Evolutionary conservation across 2,888 invertebrate genomes (phyloP), one percentile per base, ranked within the genome.

Genomic region (Hartigia nigra): DNA sequence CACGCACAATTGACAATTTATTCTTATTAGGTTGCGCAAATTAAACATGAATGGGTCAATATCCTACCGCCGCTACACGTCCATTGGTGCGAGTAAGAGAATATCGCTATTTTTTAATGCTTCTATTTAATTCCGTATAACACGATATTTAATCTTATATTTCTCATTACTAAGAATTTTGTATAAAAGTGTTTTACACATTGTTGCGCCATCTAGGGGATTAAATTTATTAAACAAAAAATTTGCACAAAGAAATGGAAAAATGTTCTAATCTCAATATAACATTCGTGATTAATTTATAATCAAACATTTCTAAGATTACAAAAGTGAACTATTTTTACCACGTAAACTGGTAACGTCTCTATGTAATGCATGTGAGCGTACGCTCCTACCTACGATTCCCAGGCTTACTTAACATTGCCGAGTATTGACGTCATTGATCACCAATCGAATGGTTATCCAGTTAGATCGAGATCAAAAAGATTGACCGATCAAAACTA

Each of bases 31-130:
- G 80, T 81, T 79, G 79, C 80, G 80, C 79, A 83, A 82, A 80
- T 78, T 31, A 69, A 78, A 79, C 76, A 79, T 83, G 83, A 84
- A 83, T 84, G 82, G 84, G 84, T 83, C 83, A 83, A 84, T 82
- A 83, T 82, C 82, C 81, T 80, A 77, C 83, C 78, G 55, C 55
- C 76, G 79, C 78, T 80, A 79, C 80, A 23, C 35, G 23, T 75
- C 23, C 34, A 23, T 36, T 31, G 23, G 4, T 36, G 34, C 34
- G 75, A 37, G 36, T 11, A 75, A 75, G 37, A 35, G 36, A 32
- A 12, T 11, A 14, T 75, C 23, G 36, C 55, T 55, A 23, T 23
- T 55, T 55, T 55, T 23, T 23, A 5, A 55, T 55, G 9, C 55
- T 55, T 9, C 23, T 23, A 9, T 23, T 23, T 9, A 23, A 23